Evolutionary conservation across 2,888 invertebrate genomes (phyloP).

Genomic region (Phymatocera aterrima): DNA sequence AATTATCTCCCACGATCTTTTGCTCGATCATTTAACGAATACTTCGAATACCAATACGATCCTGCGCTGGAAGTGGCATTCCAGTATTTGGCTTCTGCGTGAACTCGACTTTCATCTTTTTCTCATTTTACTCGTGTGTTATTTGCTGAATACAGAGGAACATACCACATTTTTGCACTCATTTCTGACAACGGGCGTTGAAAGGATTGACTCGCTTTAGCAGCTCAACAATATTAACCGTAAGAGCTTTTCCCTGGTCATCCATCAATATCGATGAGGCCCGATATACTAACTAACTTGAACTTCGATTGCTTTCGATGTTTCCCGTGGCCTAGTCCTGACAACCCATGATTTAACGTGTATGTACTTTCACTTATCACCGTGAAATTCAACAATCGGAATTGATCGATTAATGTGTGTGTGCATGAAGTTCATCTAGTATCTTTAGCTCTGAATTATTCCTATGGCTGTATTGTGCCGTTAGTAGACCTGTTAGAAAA

Average conservation of each 20-base stretch:
- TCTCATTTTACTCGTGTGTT: background rate
- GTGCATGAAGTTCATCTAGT: background rate
- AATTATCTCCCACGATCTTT: conserved; percentile 15
- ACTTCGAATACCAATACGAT: conserved; percentile 9
- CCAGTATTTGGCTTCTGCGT: background rate
- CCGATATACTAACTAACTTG: background rate
- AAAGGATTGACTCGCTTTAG: conserved; percentile 1
- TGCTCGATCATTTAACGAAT: background rate
- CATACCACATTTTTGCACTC: conserved; percentile 13
- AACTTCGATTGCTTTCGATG: background rate
- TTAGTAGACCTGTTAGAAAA: background rate
- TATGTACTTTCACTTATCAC: background rate
- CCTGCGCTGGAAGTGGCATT: background rate
- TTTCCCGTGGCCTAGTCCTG: background rate
- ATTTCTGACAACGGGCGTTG: background rate
- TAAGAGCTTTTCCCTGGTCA: conserved; percentile 11
- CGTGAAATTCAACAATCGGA: background rate
- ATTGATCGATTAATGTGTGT: background rate
- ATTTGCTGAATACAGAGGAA: background rate
- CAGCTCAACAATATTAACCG: conserved; percentile 1
- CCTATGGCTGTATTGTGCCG: background rate
- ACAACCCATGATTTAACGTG: background rate
- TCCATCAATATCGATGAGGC: conserved; percentile 20
- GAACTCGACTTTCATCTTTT: conserved; percentile 4
- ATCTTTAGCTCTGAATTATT: background rate